Base-by-base conservation (phyloP, 2,113 vertebrate species). In the Rattus rattus region DNA sequence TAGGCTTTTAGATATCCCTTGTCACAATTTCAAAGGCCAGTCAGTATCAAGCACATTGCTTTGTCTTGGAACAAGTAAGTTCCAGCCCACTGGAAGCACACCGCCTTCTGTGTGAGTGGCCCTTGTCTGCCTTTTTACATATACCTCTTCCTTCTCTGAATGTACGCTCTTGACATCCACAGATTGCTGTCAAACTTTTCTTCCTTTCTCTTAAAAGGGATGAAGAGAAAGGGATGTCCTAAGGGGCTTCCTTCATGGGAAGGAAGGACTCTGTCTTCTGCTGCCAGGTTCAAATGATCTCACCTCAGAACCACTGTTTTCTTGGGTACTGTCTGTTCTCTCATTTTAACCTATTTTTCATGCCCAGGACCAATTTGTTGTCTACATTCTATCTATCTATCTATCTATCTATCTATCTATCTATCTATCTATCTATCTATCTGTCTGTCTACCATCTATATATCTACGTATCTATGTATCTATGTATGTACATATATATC, bases 281-380 rank as follows among this genome's bases (percentile, higher is more conserved):
- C 12, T 81, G 24, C 22, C 24, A 83, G 59, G 16, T 33, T 2
- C 28, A 1, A 3, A 5, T 13, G 19, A 17, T 19, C 7, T 80
- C 3, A 8, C 19, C 52, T 63, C 75, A 22, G 5, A 36, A 12
- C 2, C 7, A 8, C 56, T 26, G n/a, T 39, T 52, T 13, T 59
- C 49, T 24, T 17, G 59, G 17, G 7, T 0, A 3, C 11, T 6
- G 7, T 14, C 24, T 52, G 24, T 6, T 4, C 2, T 36, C 3
- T 87, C 56, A 49, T 8, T 52, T 56, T 28, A 67, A 20, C 4
- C 30, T 52, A 39, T 39, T 63, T 22, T 92, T 61, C 3, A 47
- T 5, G 67, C 11, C 26, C 16, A 56, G 56, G 75, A 54, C 36
- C 1, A 81, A 14, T n/a, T 54, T 19, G 49, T 75, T 56, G 30